A percentile compares a stretch with the other conserved stretches of the same genome.
These are phyloP conservation scores for Asteroscopus sphinx DNA, from an alignment of 2,888 invertebrate species.

Conservation along the genomic window DNA sequence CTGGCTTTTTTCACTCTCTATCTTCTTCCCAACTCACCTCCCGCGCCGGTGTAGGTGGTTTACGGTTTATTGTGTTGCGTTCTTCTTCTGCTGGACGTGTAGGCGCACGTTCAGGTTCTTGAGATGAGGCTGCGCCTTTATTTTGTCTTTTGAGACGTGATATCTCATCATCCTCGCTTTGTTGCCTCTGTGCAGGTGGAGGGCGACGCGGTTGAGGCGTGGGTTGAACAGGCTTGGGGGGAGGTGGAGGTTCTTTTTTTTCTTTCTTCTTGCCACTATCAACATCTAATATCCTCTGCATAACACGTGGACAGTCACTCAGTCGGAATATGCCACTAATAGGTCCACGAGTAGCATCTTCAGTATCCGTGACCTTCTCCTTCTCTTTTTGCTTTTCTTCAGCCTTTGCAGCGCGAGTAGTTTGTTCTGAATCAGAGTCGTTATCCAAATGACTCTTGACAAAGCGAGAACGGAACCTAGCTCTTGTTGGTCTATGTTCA, in stretches of 20 bases:
- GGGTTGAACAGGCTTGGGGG: constrained; percentile 89
- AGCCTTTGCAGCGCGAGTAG: constrained; percentile 91
- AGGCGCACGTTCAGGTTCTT: constrained; percentile 90
- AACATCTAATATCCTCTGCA: constrained; percentile 96
- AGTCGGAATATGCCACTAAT: constrained; percentile 96
- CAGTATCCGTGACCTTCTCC: constrained; percentile 95
- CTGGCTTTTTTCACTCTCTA: constrained; percentile 75
- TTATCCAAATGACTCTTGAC: constrained; percentile 92
- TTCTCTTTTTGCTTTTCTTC: constrained; percentile 91
- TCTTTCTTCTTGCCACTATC: constrained; percentile 94
- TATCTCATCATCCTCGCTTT: constrained; percentile 97
- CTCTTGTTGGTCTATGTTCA: constrained; percentile 90
- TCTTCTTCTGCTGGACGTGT: constrained; percentile 89
- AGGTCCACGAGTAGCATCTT: constrained; percentile 96
- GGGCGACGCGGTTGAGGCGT: constrained; percentile 89
- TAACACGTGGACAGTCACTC: constrained; percentile 96
- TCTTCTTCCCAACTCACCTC: constrained; percentile 94
- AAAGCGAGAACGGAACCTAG: constrained; percentile 92
- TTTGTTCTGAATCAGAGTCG: constrained; percentile 93
- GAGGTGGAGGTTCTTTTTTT: constrained; percentile 91
- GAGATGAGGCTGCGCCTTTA: constrained; percentile 92
- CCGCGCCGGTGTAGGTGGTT: constrained; percentile 92
- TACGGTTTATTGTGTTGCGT: constrained; percentile 90
- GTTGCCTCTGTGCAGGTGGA: constrained; percentile 93
- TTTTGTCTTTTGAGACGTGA: constrained; percentile 96